Evolutionary conservation across 2,797 vertebrate genomes (phyloP), one percentile per base, ranked within the genome.

Genomic region (Orientallactaga sibirica): DNA sequence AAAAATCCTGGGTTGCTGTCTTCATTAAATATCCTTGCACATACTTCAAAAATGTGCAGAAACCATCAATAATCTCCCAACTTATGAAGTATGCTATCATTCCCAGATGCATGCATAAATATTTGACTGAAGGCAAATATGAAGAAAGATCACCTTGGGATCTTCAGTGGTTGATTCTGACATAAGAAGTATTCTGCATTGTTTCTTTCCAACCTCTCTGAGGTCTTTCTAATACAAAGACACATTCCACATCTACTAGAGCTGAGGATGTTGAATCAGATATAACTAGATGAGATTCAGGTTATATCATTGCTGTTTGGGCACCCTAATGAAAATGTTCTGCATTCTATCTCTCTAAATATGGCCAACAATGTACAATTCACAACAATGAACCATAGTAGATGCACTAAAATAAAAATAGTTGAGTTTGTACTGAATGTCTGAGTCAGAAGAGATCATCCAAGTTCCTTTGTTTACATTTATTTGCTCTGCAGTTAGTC

Each of bases 1-100:
- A 94, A 90, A 91, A 90, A 91, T 95, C 79, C 77, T 86, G 52
- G 16, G 22, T 83, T 82, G 71, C 66, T 92, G 19, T 93, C 88
- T 76, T 62, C 41, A 62, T 77, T 83, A 85, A 87, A 88, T 1
- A 3, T 70, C 52, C 9, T 29, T 91, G 62, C 33, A 25, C 10
- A 43, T 73, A 62, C 41, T 64, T 94, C 33, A 80, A 80, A 92
- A 90, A 73, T 62, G 76, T 20, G 73, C 7, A 48, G 84, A 76
- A 43, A 37, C 58, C 8, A 2, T 77, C 91, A 86, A 86, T 83
- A 74, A 70, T 68, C 91, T 94, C 71, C 84, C 24, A 52, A 16
- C 2, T 82, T 88, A 25, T 10, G 78, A 94, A 62, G 25, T 82
- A 58, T 80, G 25, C 66, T 94, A 90, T 80, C 70, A 77, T 93